A percentile compares a stretch with the other conserved stretches of the same genome.
Conservation (phyloP, 1,140 invertebrate species). For the Drosophila nannoptera region DNA sequence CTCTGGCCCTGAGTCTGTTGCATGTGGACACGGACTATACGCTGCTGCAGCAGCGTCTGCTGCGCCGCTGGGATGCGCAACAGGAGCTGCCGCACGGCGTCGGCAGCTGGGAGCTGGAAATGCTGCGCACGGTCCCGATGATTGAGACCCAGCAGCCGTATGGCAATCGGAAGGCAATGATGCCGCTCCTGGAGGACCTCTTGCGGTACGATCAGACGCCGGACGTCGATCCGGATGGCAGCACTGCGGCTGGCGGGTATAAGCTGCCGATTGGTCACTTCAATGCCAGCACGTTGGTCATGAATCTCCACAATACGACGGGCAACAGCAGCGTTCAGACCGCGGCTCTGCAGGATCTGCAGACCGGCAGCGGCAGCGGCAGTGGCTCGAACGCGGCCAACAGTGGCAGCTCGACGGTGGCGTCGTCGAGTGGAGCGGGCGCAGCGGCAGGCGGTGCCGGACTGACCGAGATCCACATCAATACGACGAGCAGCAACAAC, state of each 20-base stretch:
- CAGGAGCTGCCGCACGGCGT: conserved; percentile 82
- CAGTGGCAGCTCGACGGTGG: conserved; percentile 4
- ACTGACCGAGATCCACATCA: conserved; percentile 51
- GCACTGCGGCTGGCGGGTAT: conserved; percentile 38
- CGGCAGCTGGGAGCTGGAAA: conserved; percentile 81
- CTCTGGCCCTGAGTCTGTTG: conserved; percentile 86
- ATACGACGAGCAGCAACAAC: conserved; percentile 42
- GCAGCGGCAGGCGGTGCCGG: conserved; percentile 12
- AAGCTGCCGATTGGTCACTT: conserved; percentile 72
- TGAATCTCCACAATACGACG: conserved; percentile 80
- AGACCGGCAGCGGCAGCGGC: conserved; percentile 36
- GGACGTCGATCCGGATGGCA: conserved; percentile 8
- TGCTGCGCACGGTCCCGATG: conserved; percentile 80
- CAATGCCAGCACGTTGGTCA: conserved; percentile 82
- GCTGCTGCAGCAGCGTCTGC: conserved; percentile 79
- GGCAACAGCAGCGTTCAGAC: conserved; percentile 72
- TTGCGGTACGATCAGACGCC: conserved; percentile 79
- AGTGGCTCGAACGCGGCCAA: conserved; percentile 17
- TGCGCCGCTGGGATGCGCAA: conserved; percentile 72
- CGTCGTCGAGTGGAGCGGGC: conserved; percentile 16
- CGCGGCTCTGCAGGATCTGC: conserved; percentile 68
- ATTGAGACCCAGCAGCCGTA: conserved; percentile 82
- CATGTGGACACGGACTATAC: conserved; percentile 85
- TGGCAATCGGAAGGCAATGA: conserved; percentile 85
- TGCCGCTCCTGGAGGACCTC: conserved; percentile 83